These are phyloP conservation scores for Ophthalmolycus amberensis DNA, from an alignment of 2,113 vertebrate species.

Conservation along the genomic window DNA sequence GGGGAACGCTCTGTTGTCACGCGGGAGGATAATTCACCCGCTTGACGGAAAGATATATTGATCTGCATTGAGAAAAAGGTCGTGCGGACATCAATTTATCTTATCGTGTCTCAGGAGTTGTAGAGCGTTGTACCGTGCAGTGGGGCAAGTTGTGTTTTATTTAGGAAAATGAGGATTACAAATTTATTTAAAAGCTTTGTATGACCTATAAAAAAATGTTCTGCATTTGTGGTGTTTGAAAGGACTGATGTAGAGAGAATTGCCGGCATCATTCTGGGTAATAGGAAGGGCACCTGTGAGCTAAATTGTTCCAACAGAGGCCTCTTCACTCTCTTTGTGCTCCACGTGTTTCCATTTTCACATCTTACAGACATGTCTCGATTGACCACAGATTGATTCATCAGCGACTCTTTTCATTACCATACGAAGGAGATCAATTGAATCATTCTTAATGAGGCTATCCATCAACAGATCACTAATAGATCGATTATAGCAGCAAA, in stretches of 20 bases:
- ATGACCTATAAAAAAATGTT: background rate
- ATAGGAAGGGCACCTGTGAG: background rate
- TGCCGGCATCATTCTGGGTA: background rate
- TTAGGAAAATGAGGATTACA: background rate
- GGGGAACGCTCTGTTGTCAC: slow-evolving; percentile 37
- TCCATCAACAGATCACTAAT: slow-evolving; percentile 68
- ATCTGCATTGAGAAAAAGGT: slow-evolving; percentile 42
- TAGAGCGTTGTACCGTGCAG: background rate
- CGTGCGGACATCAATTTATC: background rate
- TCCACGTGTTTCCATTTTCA: slow-evolving; percentile 1
- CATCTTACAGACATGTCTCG: slow-evolving; percentile 41
- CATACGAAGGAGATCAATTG: slow-evolving; percentile 58
- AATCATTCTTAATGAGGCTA: slow-evolving; percentile 66
- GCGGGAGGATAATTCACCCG: slow-evolving; percentile 36
- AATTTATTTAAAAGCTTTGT: background rate
- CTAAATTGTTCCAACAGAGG: slow-evolving; percentile 5
- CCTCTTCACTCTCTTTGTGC: slow-evolving; percentile 1
- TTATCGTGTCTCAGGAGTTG: background rate
- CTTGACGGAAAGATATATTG: slow-evolving; percentile 37
- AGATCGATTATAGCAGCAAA: slow-evolving; percentile 51
- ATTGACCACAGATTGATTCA: slow-evolving; percentile 56
- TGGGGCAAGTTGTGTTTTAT: background rate
- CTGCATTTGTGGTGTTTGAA: background rate
- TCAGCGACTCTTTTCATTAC: slow-evolving; percentile 44
- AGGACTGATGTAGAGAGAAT: slow-evolving; percentile 2